These are phyloP conservation scores for Phasianus colchicus DNA, from an alignment of 2,113 vertebrate genomes.

Conservation along the genomic window DNA sequence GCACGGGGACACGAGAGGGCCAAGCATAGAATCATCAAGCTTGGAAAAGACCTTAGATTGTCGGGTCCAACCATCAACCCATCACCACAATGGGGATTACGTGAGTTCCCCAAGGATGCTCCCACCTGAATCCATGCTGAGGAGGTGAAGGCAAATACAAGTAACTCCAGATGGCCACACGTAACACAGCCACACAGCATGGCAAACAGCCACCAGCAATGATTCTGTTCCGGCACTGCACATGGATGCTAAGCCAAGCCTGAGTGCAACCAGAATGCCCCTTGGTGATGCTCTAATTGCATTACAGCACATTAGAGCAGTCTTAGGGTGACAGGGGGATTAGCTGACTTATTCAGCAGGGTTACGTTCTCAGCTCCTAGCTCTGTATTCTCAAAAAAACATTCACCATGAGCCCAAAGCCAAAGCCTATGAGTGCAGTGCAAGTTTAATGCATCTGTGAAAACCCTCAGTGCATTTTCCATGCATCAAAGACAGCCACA, in stretches of 20 bases:
- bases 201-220: background rate
- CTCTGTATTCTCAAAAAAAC: background rate
- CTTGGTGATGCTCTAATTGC: slow-evolving; percentile 46
- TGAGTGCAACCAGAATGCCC: slow-evolving; percentile 15
- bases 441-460: background rate
- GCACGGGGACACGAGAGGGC: background rate
- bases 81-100: background rate
- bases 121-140: background rate
- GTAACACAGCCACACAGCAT: background rate
- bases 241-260: background rate
- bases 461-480: background rate
- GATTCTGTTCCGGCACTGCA: background rate
- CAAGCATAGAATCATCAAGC: background rate
- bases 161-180: background rate
- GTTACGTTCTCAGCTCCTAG: background rate
- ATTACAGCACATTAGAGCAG: slow-evolving; percentile 34
- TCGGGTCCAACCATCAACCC: background rate
- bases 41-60: background rate
- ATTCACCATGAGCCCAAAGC: background rate
- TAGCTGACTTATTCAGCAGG: background rate
- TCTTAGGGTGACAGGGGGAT: slow-evolving; percentile 5
- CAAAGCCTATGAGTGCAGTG: background rate
- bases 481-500: background rate
- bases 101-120: background rate
- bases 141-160: background rate